Evolutionary conservation across 2,888 invertebrate species (phyloP).

Genomic region (Venustoraphidia nigricollis): DNA sequence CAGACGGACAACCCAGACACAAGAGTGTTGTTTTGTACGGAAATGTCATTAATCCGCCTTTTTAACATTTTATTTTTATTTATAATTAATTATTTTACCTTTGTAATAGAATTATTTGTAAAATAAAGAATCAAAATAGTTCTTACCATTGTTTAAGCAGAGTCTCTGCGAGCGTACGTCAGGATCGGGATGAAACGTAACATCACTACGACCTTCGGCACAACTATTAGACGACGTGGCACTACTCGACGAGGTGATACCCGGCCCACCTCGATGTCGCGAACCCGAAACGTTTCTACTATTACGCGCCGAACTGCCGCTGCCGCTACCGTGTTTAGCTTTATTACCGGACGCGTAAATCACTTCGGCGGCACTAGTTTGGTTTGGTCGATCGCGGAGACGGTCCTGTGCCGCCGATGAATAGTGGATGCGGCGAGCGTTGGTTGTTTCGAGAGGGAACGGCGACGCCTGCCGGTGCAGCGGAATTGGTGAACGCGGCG

Average conservation of each 20-base stretch:
- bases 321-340: conserved; percentile 4
- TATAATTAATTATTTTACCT: too few relatives aligned
- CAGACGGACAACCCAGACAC: too few relatives aligned
- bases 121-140: too few relatives aligned
- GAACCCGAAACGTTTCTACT: conserved; percentile 19
- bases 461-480: conserved; percentile 52
- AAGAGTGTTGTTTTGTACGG: too few relatives aligned
- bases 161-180: conserved; percentile 20
- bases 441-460: conserved; percentile 53
- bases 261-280: conserved; percentile 28
- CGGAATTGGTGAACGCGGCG: conserved; percentile 39
- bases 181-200: conserved; percentile 22
- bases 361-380: conserved; percentile 15
- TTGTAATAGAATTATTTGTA: too few relatives aligned
- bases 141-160: conserved; percentile 25
- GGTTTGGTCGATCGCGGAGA: conserved; percentile 17
- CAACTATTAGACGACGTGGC: conserved; percentile 32
- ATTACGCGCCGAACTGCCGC: conserved; percentile 23
- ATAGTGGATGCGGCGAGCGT: conserved; percentile 38
- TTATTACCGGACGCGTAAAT: conserved; percentile 17
- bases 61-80: too few relatives aligned
- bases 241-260: conserved; percentile 41
- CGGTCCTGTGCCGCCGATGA: conserved; percentile 27
- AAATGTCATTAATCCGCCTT: too few relatives aligned
- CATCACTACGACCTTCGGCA: conserved; percentile 18